These are phyloP conservation scores for Tauraco hartlaubi DNA, from an alignment of 2,797 vertebrate genomes.

Conservation along the genomic window DNA sequence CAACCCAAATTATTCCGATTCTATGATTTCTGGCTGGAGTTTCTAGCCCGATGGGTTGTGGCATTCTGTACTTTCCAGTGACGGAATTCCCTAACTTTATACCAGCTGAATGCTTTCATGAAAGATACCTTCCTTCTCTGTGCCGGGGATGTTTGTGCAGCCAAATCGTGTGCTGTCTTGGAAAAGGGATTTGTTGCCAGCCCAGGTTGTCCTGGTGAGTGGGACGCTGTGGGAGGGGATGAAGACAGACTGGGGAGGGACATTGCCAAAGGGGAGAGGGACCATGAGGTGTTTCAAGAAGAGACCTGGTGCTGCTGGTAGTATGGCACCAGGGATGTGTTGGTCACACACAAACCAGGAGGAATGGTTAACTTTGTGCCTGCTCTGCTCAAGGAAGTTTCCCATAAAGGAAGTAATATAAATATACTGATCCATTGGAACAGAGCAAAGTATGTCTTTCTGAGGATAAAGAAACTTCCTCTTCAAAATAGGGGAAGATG, in stretches of 20 bases:
- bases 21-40: background rate
- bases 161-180: background rate
- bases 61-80: background rate
- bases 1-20: too few relatives aligned
- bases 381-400: background rate
- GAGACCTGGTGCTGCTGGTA: background rate
- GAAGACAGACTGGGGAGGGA: background rate
- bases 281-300: background rate
- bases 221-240: background rate
- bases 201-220: background rate
- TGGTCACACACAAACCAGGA: background rate
- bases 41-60: background rate
- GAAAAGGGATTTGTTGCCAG: background rate
- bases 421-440: background rate
- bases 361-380: background rate
- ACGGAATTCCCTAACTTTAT: background rate
- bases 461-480: background rate
- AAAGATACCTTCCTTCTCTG: background rate
- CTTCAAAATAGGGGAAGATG: background rate
- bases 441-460: background rate
- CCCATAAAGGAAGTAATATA: background rate
- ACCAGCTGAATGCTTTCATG: background rate
- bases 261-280: background rate
- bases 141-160: background rate
- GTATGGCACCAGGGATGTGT: background rate